phyloP scores from a whole-genome alignment of 2,888 invertebrate species.

The Neria commutata region DNA sequence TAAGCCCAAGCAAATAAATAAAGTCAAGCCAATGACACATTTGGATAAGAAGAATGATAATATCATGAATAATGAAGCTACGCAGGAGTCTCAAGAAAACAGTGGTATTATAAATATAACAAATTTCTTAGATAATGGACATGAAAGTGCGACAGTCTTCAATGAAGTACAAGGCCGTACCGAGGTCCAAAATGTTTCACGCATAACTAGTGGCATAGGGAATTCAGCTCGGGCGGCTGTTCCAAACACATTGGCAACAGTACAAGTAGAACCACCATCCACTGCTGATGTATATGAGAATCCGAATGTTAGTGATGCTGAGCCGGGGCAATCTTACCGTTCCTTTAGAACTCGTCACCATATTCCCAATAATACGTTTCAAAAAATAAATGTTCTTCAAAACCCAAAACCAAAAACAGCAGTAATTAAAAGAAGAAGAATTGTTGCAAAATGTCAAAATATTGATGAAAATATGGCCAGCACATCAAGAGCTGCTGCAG shows the following conservation, averaged over 20 bases:
- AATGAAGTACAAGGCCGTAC: slow-evolving; percentile 24
- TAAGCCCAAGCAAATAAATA: slow-evolving; percentile 30
- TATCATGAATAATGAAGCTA: slow-evolving; percentile 10
- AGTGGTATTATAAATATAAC: slow-evolving; percentile 24
- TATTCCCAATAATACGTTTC: slow-evolving; percentile 2
- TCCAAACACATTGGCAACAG: neutral
- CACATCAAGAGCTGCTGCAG: slow-evolving; percentile 7
- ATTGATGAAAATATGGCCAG: neutral
- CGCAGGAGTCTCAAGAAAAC: slow-evolving; percentile 22
- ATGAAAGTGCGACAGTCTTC: slow-evolving; percentile 16
- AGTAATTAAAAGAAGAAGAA: neutral
- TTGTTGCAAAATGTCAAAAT: neutral
- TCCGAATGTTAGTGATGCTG: slow-evolving; percentile 18
- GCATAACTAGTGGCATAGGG: too few species aligned
- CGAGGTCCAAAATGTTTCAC: slow-evolving; percentile 23
- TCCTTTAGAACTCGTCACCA: slow-evolving; percentile 20
- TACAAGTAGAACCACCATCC: neutral
- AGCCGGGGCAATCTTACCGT: slow-evolving; percentile 29
- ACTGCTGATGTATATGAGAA: slow-evolving; percentile 19
- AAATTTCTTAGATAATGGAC: slow-evolving; percentile 16
- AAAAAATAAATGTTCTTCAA: neutral
- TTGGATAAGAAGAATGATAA: slow-evolving; percentile 27
- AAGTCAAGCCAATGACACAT: slow-evolving; percentile 33
- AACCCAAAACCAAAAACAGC: neutral
- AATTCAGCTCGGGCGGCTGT: too few species aligned